These are phyloP conservation scores for Drosophila repletoides DNA, from an alignment of 1,140 invertebrate genomes.

Conservation along the genomic window DNA sequence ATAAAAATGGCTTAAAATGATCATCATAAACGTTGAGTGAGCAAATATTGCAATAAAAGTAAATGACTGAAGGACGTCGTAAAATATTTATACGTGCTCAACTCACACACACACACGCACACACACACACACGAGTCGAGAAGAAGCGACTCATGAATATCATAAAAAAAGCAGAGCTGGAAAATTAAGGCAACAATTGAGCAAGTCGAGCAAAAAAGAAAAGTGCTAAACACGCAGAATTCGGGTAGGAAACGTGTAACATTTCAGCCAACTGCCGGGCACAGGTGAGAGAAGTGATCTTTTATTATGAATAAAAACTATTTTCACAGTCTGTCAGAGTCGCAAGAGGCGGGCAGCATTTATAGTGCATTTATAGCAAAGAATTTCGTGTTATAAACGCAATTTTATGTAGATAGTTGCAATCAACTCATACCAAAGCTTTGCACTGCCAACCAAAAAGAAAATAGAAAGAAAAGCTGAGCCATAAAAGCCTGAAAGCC, in stretches of 20 bases:
- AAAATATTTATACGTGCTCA: slow-evolving; percentile 82
- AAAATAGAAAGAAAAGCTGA: no score
- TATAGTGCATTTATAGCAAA: slow-evolving; percentile 39
- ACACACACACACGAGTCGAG: slow-evolving; percentile 6
- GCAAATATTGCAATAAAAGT: slow-evolving; percentile 83
- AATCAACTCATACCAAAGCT: slow-evolving; percentile 59
- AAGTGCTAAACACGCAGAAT: slow-evolving; percentile 57
- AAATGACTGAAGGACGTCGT: slow-evolving; percentile 82
- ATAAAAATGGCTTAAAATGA: slow-evolving; percentile 83
- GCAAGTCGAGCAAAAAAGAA: slow-evolving; percentile 27
- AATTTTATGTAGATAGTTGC: slow-evolving; percentile 50
- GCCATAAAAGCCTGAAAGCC: slow-evolving; percentile 43
- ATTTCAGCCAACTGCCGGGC: slow-evolving; percentile 45
- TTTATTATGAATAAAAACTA: no score
- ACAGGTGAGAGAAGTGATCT: slow-evolving; percentile 15
- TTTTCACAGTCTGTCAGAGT: no score
- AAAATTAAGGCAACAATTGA: slow-evolving; percentile 45
- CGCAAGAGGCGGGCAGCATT: no score
- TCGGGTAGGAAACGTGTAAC: slow-evolving; percentile 11
- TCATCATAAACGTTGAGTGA: slow-evolving; percentile 82
- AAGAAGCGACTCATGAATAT: slow-evolving; percentile 60
- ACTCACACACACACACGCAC: slow-evolving; percentile 25
- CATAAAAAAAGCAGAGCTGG: slow-evolving; percentile 39
- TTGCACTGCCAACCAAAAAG: slow-evolving; percentile 2
- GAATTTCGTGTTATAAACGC: slow-evolving; percentile 42